Base-by-base conservation (phyloP, 1,140 invertebrate genomes). In the Bombus ignitus region DNA sequence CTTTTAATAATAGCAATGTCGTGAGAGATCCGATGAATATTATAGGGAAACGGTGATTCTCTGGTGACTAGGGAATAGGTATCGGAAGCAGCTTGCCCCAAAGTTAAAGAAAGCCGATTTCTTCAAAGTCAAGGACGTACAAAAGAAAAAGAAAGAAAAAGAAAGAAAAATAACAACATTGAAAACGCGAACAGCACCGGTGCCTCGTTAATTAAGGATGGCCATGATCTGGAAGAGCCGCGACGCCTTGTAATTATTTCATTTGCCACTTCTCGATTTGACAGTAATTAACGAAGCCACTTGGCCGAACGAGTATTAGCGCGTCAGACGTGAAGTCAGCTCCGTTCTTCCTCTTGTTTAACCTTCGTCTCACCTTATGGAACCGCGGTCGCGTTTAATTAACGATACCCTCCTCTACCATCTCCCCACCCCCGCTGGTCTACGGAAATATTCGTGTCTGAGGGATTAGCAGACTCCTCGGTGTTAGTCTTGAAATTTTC, bases 211-310 rank as follows among this genome's bases (percentile, higher is more conserved):
- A 83, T 76, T 76, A 84, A 47, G 72, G 37, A 22, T 35, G 35
- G n/a, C 28, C 66, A 22, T 71, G 70, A 84, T 83, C 37, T 57
- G 37, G 66, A 71, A 25, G 37, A 57, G 22, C 25, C 37, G 22
- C 75, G 53, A 79, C 82, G 47, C 37, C 75, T 79, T 71, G 82
- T 84, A 84, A 84, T 84, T 84, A 84, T 79, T 84, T 84, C 75
- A 79, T 79, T 84, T 71, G 39, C 74, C 44, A 79, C 82, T 79
- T 71, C 47, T 42, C 57, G 39, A 84, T 79, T 71, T 79, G 76
- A 71, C 74, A 77, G 65, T 79, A 79, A 77, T 84, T 78, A 84
- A 77, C 82, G 81, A 57, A 37, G 32, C 25, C 18, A 37, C 73
- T 77, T 77, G 59, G 35, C 44, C 59, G 62, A 39, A 28, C 72